Base-by-base conservation (phyloP, 2,888 invertebrate species). In the Lithosia quadra region DNA sequence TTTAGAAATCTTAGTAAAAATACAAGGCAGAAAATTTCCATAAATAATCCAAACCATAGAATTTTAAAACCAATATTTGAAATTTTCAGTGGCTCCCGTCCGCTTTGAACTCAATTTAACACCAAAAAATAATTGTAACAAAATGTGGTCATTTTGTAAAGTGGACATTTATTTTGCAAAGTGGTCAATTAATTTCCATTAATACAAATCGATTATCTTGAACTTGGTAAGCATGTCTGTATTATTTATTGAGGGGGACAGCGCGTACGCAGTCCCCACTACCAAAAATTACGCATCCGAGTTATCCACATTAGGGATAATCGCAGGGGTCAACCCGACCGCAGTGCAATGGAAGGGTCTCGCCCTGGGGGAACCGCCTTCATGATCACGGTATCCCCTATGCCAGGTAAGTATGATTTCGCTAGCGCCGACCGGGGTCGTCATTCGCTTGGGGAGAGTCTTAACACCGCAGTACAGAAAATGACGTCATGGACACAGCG, bases 391-490 rank as follows among this genome's bases (percentile, higher is more conserved):
- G 43, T 43, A 43, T 43, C 43, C 43, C 43, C 43, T 43, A 43
- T 43, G 43, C 43, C 43, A 43, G 43, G 43, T 43, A 43, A 43
- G 43, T 43, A 43, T 43, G 43, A 43, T 43, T 43, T 13, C 15
- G 18, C 43, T 15, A 0, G 2, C 18, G 43, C 43, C 18, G 18
- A 5, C 43, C 43, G 18, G 43, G 43, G 18, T 43, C 18, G 43
- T 43, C 43, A 43, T 43, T 43, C 7, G 7, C n/a, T 59, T 59
- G 34, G n/a, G 58, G 34, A 58, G 58, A 58, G 33, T 58, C 33
- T 58, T 58, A 33, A 58, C 58, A 58, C 18, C 58, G 58, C 58
- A 58, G 15, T 58, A 3, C 28, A 58, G 55, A 33, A 58, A 33
- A 28, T 58, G 58, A 58, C 58, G 58, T 58, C 58, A 58, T 58